Base-by-base conservation (phyloP, 2,888 invertebrate genomes). In the Dorcus hopei region DNA sequence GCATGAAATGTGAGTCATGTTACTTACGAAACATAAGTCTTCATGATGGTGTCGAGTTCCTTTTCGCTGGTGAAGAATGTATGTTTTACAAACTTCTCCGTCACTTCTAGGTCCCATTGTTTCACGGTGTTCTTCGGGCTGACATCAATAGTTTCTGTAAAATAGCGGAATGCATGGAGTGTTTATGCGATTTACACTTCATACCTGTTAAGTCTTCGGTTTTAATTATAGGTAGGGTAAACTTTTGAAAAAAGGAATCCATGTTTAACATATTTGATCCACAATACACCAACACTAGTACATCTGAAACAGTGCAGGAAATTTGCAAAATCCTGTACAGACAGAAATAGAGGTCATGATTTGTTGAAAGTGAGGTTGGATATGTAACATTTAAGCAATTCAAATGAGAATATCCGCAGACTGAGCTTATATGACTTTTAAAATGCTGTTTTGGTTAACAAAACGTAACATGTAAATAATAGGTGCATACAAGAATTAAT, bases 21-120 rank as follows among this genome's bases (percentile, higher is more conserved):
- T 33, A 68, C 66, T 67, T 66, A 70, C 71, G 60, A 49, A 52
- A 67, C 47, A 57, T 71, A 71, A 54, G 68, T 68, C 26, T 65
- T 67, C 65, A 71, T 64, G 9, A 67, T 47, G 43, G 61, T 63
- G 33, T 62, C 61, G 38, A 69, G 58, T 38, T 62, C 52, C 41
- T 62, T 62, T 52, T 67, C 67, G 52, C 59, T 66, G 43, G 65
- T 61, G 42, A 54, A 63, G 14, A 63, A 52, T 7, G 59, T 54
- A 52, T 60, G 58, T n/a, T 58, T 58, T 52, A 59, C 59, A 14
- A 68, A 58, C 53, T 65, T 66, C 26, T 58, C 59, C 8, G 64
- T 57, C n/a, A 67, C 62, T 50, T 64, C 68, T 14, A 58, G 49
- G 48, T 68, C 64, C 70, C 69, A 71, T 49, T 65, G 60, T 19